Evolutionary conservation across 2,888 invertebrate genomes (phyloP).

Genomic region (Parnassius mnemosyne): DNA sequence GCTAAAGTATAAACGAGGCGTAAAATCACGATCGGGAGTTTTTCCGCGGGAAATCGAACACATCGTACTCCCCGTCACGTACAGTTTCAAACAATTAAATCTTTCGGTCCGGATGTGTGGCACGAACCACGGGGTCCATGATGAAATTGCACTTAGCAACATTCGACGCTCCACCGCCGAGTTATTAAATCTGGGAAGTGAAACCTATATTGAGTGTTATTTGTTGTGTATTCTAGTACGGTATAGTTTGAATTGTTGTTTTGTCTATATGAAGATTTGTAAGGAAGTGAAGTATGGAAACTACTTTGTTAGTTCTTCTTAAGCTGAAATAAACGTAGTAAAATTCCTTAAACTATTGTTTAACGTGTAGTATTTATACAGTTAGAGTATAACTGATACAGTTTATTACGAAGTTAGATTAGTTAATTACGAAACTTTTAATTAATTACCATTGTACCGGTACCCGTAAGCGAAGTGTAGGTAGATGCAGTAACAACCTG

Average conservation of each 20-base stretch:
- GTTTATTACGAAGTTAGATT: too few species aligned
- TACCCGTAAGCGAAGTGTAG: too few species aligned
- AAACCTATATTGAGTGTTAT: constrained; percentile 16
- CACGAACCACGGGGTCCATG: constrained; percentile 18
- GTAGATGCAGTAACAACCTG: too few species aligned
- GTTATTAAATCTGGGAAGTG: constrained; percentile 24
- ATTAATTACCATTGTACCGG: too few species aligned
- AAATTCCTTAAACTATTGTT: too few species aligned
- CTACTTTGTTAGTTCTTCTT: too few species aligned
- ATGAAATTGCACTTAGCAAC: constrained; percentile 24
- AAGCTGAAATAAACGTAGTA: too few species aligned
- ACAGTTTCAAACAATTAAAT: constrained; percentile 53
- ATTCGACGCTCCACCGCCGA: constrained; percentile 5
- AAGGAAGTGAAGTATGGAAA: too few species aligned
- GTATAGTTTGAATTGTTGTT: constrained; percentile 12
- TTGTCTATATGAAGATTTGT: neutral
- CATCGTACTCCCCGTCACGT: constrained; percentile 45
- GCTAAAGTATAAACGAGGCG: neutral
- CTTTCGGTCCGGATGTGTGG: constrained; percentile 32
- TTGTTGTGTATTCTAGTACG: constrained; percentile 13
- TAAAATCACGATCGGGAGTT: constrained; percentile 4
- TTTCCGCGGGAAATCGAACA: constrained; percentile 25
- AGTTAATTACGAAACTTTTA: too few species aligned
- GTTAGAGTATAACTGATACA: too few species aligned
- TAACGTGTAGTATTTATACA: too few species aligned